These are phyloP conservation scores for Tretioscincus oriximinensis DNA, from an alignment of 2,113 vertebrate genomes.

Conservation along the genomic window DNA sequence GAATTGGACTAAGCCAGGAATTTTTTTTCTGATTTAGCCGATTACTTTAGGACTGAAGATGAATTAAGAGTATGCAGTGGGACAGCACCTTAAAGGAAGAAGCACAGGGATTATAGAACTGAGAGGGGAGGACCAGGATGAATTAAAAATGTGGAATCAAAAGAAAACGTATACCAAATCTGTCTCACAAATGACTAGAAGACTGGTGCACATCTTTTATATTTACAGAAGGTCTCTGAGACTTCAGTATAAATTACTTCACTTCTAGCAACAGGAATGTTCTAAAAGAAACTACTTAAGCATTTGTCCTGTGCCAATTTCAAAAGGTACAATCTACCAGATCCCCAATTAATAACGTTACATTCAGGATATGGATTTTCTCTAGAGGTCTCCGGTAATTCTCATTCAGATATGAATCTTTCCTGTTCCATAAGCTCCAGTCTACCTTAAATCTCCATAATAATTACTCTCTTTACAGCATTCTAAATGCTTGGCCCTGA, in stretches of 20 bases:
- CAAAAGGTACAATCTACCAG: not conserved
- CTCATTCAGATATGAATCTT: not conserved
- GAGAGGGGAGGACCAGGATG: not conserved
- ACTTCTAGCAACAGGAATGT: slow-evolving; percentile 27
- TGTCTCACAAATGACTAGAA: not conserved
- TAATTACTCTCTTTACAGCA: slow-evolving; percentile 5
- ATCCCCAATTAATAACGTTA: not conserved
- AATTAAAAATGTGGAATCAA: not conserved
- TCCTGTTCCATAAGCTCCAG: slow-evolving; percentile 18
- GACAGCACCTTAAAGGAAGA: not conserved
- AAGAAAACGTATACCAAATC: not conserved
- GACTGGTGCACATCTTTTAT: slow-evolving; percentile 23
- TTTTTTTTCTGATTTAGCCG: too few relatives aligned
- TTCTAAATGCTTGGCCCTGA: slow-evolving; percentile 29
- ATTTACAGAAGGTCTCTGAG: slow-evolving; percentile 42
- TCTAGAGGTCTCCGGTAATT: not conserved
- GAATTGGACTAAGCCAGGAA: too few relatives aligned
- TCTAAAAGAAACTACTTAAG: slow-evolving; percentile 26
- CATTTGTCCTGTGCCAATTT: not conserved
- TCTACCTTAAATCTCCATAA: slow-evolving; percentile 18
- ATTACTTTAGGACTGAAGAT: too few relatives aligned
- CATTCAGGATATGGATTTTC: not conserved
- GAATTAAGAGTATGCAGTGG: too few relatives aligned
- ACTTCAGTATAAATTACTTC: slow-evolving; percentile 47
- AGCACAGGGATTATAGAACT: not conserved